Evolutionary conservation across 2,113 vertebrate genomes (phyloP).

Genomic region (Sander vitreus): DNA sequence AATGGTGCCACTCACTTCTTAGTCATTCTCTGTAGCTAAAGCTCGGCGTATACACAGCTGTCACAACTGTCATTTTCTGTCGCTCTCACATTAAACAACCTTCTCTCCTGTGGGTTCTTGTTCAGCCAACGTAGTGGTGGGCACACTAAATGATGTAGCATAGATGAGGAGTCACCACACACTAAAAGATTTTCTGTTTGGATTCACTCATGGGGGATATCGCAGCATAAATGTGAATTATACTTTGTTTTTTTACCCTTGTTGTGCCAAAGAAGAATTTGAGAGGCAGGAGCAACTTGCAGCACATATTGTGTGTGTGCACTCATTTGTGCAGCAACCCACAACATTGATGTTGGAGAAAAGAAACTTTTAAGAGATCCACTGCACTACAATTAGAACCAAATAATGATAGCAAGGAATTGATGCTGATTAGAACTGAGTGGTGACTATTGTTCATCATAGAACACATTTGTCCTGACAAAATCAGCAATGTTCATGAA

Average conservation of each 20-base stretch:
- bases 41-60: slow-evolving; percentile 24
- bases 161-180: slow-evolving; percentile 2
- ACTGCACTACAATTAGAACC: not conserved
- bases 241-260: slow-evolving; percentile 50
- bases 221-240: slow-evolving; percentile 40
- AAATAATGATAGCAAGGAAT: slow-evolving; percentile 15
- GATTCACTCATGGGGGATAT: slow-evolving; percentile 33
- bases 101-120: slow-evolving; percentile 28
- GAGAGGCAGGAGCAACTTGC: slow-evolving; percentile 53
- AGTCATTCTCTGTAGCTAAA: slow-evolving; percentile 32
- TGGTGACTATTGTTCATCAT: not conserved
- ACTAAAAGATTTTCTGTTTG: slow-evolving; percentile 33
- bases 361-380: slow-evolving; percentile 8
- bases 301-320: slow-evolving; percentile 30
- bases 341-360: slow-evolving; percentile 14
- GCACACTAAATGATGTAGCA: slow-evolving; percentile 13
- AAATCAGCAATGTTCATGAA: not conserved
- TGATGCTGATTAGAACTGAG: slow-evolving; percentile 8
- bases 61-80: slow-evolving; percentile 41
- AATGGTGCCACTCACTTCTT: slow-evolving; percentile 48
- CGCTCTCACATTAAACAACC: slow-evolving; percentile 22
- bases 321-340: slow-evolving; percentile 13
- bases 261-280: slow-evolving; percentile 27
- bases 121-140: slow-evolving; percentile 12
- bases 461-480: not conserved